These are phyloP conservation scores for Gnathonemus echidnorhynchus DNA, from an alignment of 2,113 vertebrate genomes.

Conservation along the genomic window DNA sequence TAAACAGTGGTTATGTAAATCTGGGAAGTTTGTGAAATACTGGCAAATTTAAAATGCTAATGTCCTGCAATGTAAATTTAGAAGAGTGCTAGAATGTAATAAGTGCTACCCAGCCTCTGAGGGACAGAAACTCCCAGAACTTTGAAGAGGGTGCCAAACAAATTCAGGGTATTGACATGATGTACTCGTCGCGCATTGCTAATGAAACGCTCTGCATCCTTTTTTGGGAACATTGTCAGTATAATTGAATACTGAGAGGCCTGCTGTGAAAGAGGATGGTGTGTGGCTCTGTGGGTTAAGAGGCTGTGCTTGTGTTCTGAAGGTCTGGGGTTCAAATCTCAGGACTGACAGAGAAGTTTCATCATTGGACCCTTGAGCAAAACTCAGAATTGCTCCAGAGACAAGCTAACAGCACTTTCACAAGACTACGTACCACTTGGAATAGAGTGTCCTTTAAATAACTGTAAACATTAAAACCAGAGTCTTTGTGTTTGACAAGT, in stretches of 20 bases:
- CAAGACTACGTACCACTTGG: background rate
- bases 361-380: background rate
- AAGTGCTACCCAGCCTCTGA: background rate
- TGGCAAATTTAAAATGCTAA: background rate
- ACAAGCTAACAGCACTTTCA: background rate
- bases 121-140: background rate
- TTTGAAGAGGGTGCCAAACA: background rate
- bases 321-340: background rate
- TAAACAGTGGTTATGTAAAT: background rate
- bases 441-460: background rate
- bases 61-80: background rate
- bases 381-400: background rate
- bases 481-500: background rate
- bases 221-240: background rate
- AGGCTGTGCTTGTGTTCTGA: background rate
- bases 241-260: background rate
- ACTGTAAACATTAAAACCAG: background rate
- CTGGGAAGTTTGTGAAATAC: background rate
- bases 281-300: background rate
- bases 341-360: background rate
- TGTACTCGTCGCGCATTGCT: background rate
- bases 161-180: background rate
- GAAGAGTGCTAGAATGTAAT: background rate
- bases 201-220: background rate
- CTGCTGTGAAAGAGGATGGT: rapidly evolving